Evolutionary conservation across 2,113 vertebrate genomes (phyloP).

Genomic region (Cardinalis cardinalis): DNA sequence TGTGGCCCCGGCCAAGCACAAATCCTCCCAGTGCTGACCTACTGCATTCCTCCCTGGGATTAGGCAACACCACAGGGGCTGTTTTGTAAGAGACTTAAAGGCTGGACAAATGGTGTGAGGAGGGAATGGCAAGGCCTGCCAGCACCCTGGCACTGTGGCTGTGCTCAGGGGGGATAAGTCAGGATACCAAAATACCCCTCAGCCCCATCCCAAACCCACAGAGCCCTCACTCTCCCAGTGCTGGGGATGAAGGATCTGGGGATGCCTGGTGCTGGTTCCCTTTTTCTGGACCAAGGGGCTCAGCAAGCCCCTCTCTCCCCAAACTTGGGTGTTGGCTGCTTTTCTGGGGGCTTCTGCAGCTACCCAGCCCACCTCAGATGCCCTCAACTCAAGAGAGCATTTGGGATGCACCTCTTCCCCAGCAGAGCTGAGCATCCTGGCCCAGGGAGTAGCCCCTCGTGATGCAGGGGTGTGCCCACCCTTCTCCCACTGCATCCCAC

Average conservation of each 20-base stretch:
- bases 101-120: neutral
- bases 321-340: neutral
- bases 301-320: neutral
- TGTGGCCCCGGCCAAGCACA: neutral
- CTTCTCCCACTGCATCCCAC: neutral
- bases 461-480: neutral
- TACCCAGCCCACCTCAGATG: too few relatives aligned
- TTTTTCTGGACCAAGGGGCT: neutral
- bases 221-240: neutral
- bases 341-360: neutral
- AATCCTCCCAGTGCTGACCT: neutral
- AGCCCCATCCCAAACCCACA: neutral
- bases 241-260: neutral
- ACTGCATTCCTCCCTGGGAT: neutral
- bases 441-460: accelerated
- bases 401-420: neutral
- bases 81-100: conserved; percentile 2
- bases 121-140: neutral
- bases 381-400: neutral
- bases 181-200: neutral
- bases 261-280: too few relatives aligned
- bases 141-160: neutral
- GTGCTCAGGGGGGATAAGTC: neutral
- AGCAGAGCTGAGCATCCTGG: neutral
- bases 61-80: neutral